phyloP scores from a whole-genome alignment of 2,113 vertebrate species.

The Coturnix japonica region DNA sequence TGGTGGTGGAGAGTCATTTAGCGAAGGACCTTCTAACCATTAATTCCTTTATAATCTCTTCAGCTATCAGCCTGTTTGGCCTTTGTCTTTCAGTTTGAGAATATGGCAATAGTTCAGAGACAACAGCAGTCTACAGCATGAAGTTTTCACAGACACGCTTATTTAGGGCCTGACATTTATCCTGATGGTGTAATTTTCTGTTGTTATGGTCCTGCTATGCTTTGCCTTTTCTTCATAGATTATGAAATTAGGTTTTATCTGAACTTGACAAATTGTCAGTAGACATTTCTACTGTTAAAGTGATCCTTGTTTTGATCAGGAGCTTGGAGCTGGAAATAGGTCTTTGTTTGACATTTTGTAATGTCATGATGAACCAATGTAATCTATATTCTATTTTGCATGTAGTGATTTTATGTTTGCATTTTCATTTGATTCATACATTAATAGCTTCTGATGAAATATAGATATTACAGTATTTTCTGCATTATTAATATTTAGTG shows the following conservation, averaged over 20 bases:
- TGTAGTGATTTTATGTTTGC: background rate
- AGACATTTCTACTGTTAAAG: background rate
- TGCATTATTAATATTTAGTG: background rate
- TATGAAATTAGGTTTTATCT: constrained; percentile 49
- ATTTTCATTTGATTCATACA: background rate
- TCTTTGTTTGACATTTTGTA: background rate
- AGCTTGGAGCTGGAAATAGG: background rate
- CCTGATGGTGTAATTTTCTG: constrained; percentile 16
- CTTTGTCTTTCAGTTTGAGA: background rate
- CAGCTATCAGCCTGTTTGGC: background rate
- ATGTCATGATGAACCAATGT: background rate
- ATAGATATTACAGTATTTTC: background rate
- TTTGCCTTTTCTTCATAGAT: constrained; percentile 21
- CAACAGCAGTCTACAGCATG: background rate
- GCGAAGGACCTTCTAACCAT: background rate
- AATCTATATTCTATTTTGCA: background rate
- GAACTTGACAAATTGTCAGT: constrained; percentile 10
- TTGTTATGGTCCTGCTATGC: background rate
- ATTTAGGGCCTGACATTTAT: constrained; percentile 29
- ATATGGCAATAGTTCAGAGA: constrained; percentile 4
- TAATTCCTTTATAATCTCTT: background rate
- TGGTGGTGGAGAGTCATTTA: background rate
- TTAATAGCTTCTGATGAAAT: background rate
- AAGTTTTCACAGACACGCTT: constrained; percentile 3
- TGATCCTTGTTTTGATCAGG: background rate